Evolutionary conservation across 1,140 invertebrate genomes (phyloP).

Genomic region (Copidosoma floridanum): DNA sequence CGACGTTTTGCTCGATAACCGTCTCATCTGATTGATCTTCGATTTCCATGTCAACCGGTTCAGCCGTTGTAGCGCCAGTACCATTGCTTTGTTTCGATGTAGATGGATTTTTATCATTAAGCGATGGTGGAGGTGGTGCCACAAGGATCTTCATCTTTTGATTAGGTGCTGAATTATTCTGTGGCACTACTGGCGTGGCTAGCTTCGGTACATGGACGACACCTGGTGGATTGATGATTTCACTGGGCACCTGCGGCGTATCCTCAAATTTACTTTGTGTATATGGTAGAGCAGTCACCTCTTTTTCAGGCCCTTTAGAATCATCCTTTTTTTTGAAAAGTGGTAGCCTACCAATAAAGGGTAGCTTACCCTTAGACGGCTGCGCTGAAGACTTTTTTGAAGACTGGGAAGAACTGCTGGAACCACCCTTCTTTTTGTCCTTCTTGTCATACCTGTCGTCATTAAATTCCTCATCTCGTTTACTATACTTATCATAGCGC

Average conservation of each 20-base stretch:
- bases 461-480: conserved; percentile 46
- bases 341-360: conserved; percentile 69
- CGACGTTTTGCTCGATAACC: conserved; percentile 46
- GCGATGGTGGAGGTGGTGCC: conserved; percentile 46
- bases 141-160: conserved; percentile 49
- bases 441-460: conserved; percentile 56
- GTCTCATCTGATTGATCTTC: conserved; percentile 53
- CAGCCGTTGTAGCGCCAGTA: conserved; percentile 34
- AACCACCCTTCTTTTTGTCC: conserved; percentile 37
- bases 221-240: conserved; percentile 56
- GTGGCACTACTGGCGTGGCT: conserved; percentile 45
- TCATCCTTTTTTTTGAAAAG: conserved; percentile 66
- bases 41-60: conserved; percentile 54
- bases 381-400: conserved; percentile 38
- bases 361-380: conserved; percentile 59
- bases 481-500: conserved; percentile 49
- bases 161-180: conserved; percentile 31
- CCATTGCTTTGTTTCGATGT: too few relatives aligned
- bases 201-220: conserved; percentile 61
- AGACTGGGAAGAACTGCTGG: neutral
- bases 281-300: conserved; percentile 49
- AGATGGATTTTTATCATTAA: conserved; percentile 42
- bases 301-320: conserved; percentile 48
- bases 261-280: conserved; percentile 52
- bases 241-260: conserved; percentile 50